These are phyloP conservation scores for Solen grandis DNA, from an alignment of 1,140 invertebrate species.

Conservation along the genomic window DNA sequence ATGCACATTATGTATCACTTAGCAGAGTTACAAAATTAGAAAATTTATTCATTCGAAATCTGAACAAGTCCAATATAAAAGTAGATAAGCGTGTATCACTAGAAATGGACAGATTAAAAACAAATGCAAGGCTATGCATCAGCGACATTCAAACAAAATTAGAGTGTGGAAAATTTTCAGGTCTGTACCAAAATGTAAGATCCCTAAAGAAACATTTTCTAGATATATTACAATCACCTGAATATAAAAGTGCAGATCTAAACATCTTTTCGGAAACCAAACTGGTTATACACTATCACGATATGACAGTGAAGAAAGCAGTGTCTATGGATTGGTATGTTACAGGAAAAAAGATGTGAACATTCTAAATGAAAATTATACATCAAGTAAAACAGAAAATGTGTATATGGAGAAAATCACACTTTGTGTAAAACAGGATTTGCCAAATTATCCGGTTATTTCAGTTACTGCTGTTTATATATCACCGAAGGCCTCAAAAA, in stretches of 20 bases:
- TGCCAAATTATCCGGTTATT: neutral
- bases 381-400: neutral
- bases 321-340: neutral
- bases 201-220: slow-evolving; percentile 6
- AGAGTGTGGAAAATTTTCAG: neutral
- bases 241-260: neutral
- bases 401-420: neutral
- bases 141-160: neutral
- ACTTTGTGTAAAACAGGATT: neutral
- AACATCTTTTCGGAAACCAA: slow-evolving; percentile 8
- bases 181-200: slow-evolving; percentile 1
- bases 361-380: neutral
- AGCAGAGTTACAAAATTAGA: slow-evolving; percentile 10
- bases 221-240: too few relatives aligned
- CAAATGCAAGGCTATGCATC: neutral
- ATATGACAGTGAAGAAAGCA: neutral
- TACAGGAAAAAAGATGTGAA: neutral
- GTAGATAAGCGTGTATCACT: neutral
- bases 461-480: neutral
- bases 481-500: neutral
- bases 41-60: neutral
- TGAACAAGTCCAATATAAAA: neutral
- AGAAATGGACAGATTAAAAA: slow-evolving; percentile 12
- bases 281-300: neutral
- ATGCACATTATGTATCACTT: slow-evolving; percentile 12